A percentile compares a stretch with the other conserved stretches of the same genome.
Conservation (phyloP, 64 coral and sea anemone species). For the Montipora foliosa region DNA sequence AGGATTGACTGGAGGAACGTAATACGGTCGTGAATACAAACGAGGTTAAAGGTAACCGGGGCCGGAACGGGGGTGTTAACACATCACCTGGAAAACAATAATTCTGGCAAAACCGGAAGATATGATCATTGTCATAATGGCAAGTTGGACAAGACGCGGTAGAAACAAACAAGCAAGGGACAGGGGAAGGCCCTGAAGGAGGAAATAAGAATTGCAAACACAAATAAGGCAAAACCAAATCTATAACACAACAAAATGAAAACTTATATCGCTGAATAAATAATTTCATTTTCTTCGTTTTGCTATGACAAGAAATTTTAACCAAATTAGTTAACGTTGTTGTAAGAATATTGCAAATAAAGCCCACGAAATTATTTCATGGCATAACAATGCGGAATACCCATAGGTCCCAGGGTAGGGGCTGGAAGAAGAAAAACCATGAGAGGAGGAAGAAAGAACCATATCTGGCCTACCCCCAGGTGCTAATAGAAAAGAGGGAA, state of each 20-base stretch:
- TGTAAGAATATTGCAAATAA: background rate
- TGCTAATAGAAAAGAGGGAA: background rate
- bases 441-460: background rate
- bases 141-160: conserved; percentile 44
- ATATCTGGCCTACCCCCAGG: background rate
- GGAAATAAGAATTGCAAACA: background rate
- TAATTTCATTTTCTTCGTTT: background rate
- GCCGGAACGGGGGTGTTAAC: background rate
- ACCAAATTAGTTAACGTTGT: background rate
- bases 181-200: conserved; percentile 21
- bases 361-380: no score
- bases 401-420: conserved; percentile 53
- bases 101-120: conserved; percentile 57
- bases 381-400: background rate
- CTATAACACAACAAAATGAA: background rate
- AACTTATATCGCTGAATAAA: background rate
- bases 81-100: conserved; percentile 21
- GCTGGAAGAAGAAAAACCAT: background rate
- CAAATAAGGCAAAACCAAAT: background rate
- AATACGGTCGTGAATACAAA: conserved; percentile 31
- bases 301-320: background rate
- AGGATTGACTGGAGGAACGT: background rate
- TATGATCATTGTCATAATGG: conserved; percentile 37
- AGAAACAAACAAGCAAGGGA: conserved; percentile 21
- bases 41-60: background rate